These are phyloP conservation scores for Drosophila prosaltans DNA, from an alignment of 1,140 invertebrate genomes.

Conservation along the genomic window DNA sequence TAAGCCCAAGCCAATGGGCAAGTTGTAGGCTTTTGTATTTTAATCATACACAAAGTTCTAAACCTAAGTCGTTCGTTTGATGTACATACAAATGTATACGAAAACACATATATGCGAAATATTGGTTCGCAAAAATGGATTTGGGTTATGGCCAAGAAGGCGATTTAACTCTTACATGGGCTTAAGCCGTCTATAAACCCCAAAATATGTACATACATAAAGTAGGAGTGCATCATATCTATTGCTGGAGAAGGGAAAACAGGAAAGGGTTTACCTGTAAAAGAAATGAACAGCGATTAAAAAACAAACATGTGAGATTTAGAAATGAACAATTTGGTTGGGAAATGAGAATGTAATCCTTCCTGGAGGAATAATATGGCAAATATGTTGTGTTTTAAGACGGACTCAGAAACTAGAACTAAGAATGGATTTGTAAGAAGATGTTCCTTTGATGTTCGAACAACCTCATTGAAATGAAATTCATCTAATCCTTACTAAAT, in stretches of 20 bases:
- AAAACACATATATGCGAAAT: slow-evolving; percentile 57
- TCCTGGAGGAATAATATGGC: too few relatives aligned
- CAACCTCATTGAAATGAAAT: too few relatives aligned
- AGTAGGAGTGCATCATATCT: background rate
- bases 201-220: slow-evolving; percentile 59
- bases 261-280: slow-evolving; percentile 4
- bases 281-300: slow-evolving; percentile 7
- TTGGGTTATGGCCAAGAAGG: slow-evolving; percentile 51
- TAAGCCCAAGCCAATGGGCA: slow-evolving; percentile 31
- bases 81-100: background rate
- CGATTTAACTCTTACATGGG: slow-evolving; percentile 70
- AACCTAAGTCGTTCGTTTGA: slow-evolving; percentile 37
- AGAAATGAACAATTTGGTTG: background rate
- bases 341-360: background rate
- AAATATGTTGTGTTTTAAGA: too few relatives aligned
- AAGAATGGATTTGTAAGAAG: too few relatives aligned
- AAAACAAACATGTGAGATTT: background rate
- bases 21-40: slow-evolving; percentile 13
- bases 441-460: too few relatives aligned
- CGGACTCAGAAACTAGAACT: too few relatives aligned
- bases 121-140: slow-evolving; percentile 46
- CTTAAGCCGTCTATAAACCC: slow-evolving; percentile 65
- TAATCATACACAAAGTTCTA: slow-evolving; percentile 42
- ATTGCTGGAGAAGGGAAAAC: slow-evolving; percentile 1
- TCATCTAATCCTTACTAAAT: too few relatives aligned